Base-by-base conservation (phyloP, 2,888 invertebrate species). In the Sturmia bella region DNA sequence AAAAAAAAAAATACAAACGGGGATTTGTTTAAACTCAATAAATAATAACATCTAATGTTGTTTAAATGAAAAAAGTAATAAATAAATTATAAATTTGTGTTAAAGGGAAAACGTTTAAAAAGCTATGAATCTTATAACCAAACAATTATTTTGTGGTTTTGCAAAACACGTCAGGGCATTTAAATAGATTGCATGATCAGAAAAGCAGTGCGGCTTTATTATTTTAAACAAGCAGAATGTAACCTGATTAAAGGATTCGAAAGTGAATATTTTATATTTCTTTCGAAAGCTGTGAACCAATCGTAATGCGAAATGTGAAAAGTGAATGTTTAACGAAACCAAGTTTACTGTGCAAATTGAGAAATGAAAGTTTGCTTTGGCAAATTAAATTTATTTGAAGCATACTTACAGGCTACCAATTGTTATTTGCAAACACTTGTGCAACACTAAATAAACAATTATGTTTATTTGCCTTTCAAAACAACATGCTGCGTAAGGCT, bases 311-410 rank as follows among this genome's bases (percentile, higher is more conserved):
- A n/a, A n/a, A 50, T 59, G 52, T 59, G 45, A 75, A 66, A 74
- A 57, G 66, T 74, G 48, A 50, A 74, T 64, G 63, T 56, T 9
- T 17, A 63, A n/a, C 13, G 6, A 48, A 64, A 66, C 39, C 27
- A 39, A 57, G 37, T 66, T 48, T 45, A 45, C 4, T 43, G 15
- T 17, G 61, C 45, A 41, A 59, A 37, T 48, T 19, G 39, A 3
- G 4, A 27, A 52, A 56, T 56, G 45, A 73, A 73, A 32, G 45
- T 64, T 11, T 12, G 24, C 54, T 56, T 39, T 27, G 17, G 15
- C 17, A 74, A 64, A 73, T 73, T 15, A 63, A 52, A 75, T 43
- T 21, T 45, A 69, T 37, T 41, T 76, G 21, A 76, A 69, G 68
- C 69, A 52, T 63, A 63, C 61, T 69, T 69, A 48, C 12, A 54